A percentile compares a stretch with the other conserved stretches of the same genome.
Conservation (phyloP, 2,797 vertebrate genomes). For the Syncerus caffer region DNA sequence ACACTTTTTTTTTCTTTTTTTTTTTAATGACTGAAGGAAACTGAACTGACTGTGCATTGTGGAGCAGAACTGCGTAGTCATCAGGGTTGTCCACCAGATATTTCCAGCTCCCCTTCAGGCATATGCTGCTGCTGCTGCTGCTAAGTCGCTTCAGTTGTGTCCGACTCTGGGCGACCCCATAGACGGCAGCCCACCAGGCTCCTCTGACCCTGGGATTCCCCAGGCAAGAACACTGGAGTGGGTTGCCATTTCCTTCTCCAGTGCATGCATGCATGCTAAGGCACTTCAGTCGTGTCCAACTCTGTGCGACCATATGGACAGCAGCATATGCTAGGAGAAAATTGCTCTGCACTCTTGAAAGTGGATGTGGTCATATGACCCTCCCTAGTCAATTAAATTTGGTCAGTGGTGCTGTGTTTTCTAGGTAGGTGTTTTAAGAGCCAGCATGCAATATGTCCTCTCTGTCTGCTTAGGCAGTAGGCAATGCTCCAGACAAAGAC, state of each 20-base stretch:
- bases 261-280: not conserved
- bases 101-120: not conserved
- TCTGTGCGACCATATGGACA: not conserved
- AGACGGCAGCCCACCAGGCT: not conserved
- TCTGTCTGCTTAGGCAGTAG: not conserved
- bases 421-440: not conserved
- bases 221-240: not conserved
- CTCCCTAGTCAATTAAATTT: not conserved
- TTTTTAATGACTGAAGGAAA: not conserved
- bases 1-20: not conserved
- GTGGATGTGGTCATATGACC: not conserved
- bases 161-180: not conserved
- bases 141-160: fast-evolving
- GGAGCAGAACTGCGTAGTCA: not conserved
- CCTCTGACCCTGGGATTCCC: not conserved
- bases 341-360: not conserved
- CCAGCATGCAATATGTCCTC: not conserved
- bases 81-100: not conserved
- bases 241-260: not conserved
- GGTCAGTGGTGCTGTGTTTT: not conserved
- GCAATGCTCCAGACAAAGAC: not conserved
- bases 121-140: not conserved
- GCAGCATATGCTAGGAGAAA: not conserved
- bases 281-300: fast-evolving
- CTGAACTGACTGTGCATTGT: not conserved